Conservation (phyloP, 2,888 invertebrate genomes). For the Rhorus exstirpatorius region DNA sequence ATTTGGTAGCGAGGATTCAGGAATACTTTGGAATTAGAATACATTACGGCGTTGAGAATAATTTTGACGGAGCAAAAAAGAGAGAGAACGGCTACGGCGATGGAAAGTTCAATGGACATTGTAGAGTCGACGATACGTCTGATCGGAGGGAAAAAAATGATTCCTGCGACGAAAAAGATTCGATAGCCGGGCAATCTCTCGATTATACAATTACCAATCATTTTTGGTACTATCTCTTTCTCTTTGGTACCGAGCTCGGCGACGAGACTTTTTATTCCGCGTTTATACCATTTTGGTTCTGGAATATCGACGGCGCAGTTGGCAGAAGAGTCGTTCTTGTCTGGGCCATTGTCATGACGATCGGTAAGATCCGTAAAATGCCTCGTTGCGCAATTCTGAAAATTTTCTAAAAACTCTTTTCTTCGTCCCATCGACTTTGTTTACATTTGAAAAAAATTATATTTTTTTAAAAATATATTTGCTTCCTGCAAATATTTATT, state of each 20-base stretch:
- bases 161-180: slow-evolving; percentile 84
- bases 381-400: not conserved
- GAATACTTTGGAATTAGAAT: slow-evolving; percentile 92
- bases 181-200: slow-evolving; percentile 84
- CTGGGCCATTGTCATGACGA: slow-evolving; percentile 94
- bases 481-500: no score
- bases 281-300: slow-evolving; percentile 98
- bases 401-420: slow-evolving; percentile 36
- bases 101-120: slow-evolving; percentile 53
- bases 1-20: slow-evolving; percentile 93
- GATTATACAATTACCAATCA: slow-evolving; percentile 89
- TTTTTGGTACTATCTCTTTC: slow-evolving; percentile 95
- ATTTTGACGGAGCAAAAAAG: slow-evolving; percentile 67
- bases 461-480: no score
- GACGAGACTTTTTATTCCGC: slow-evolving; percentile 96
- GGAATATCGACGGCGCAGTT: slow-evolving; percentile 96
- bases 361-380: slow-evolving; percentile 87
- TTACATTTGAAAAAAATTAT: no score
- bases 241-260: slow-evolving; percentile 94
- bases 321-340: slow-evolving; percentile 93
- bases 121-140: slow-evolving; percentile 6
- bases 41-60: slow-evolving; percentile 66
- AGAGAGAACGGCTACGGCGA: slow-evolving; percentile 77
- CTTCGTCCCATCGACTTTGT: no score
- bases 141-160: slow-evolving; percentile 55